Conservation (phyloP, 2,113 vertebrate genomes). For the Passer domesticus region DNA sequence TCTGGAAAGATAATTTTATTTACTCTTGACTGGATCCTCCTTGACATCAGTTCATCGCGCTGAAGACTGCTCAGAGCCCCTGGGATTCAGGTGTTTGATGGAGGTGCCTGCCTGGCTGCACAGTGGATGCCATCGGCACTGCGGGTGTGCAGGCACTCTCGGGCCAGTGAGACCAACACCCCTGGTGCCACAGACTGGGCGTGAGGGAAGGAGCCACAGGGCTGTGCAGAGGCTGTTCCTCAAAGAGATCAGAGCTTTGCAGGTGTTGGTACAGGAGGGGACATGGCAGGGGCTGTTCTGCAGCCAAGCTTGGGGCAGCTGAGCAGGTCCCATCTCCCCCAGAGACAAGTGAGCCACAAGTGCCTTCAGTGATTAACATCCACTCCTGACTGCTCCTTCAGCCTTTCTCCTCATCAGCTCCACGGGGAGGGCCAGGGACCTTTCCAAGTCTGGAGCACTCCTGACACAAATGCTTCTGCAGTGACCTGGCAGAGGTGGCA, state of each 20-base stretch:
- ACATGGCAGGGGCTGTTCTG: not conserved
- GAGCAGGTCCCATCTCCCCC: not conserved
- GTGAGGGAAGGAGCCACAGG: not conserved
- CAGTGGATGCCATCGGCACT: rapidly evolving
- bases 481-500: not conserved
- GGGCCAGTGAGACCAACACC: rapidly evolving
- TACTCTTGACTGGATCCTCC: not conserved
- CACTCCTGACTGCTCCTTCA: not conserved
- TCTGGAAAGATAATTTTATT: not conserved
- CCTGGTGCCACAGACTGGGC: not conserved
- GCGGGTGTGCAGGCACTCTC: no score
- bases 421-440: not conserved
- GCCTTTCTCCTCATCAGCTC: not conserved
- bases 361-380: not conserved
- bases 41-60: not conserved
- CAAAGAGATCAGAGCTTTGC: not conserved
- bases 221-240: not conserved
- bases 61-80: not conserved
- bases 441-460: not conserved
- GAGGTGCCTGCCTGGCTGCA: not conserved
- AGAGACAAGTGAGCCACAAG: not conserved
- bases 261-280: not conserved
- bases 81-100: rapidly evolving
- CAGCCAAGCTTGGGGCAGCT: not conserved
- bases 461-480: not conserved